Percentiles rank a stretch among this genome's conserved stretches.
Conservation (phyloP, 2,113 vertebrate species). For the Hemichromis elongatus region DNA sequence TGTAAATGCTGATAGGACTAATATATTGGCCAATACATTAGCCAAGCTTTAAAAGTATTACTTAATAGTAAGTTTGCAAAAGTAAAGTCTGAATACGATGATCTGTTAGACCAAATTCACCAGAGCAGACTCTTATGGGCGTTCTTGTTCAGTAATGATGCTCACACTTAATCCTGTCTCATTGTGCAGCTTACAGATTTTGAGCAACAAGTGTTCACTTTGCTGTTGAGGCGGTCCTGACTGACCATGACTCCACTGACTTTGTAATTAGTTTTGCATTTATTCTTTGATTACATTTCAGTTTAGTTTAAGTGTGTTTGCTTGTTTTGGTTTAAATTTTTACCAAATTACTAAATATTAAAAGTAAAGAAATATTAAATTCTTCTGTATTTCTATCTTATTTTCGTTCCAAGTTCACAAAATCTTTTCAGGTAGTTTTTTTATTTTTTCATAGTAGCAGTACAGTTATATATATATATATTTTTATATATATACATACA, state of each 20-base stretch:
- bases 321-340: rapidly evolving
- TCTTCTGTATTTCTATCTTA: neutral
- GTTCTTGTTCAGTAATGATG: neutral
- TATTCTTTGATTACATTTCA: neutral
- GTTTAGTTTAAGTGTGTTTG: neutral
- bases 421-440: neutral
- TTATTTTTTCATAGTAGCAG: neutral
- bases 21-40: neutral
- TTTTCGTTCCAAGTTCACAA: neutral
- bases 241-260: too few relatives aligned
- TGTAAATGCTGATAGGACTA: neutral
- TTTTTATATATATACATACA: too few relatives aligned
- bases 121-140: neutral
- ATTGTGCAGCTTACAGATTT: neutral
- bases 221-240: too few relatives aligned
- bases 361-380: neutral
- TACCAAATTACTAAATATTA: neutral
- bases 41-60: neutral
- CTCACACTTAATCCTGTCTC: neutral
- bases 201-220: neutral
- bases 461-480: too few relatives aligned
- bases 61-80: neutral
- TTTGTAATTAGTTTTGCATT: neutral
- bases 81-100: neutral
- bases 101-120: neutral